Percentiles rank a stretch among this genome's conserved stretches.
Conservation (phyloP, 2,888 invertebrate species). For the Muschampia plurimacula region DNA sequence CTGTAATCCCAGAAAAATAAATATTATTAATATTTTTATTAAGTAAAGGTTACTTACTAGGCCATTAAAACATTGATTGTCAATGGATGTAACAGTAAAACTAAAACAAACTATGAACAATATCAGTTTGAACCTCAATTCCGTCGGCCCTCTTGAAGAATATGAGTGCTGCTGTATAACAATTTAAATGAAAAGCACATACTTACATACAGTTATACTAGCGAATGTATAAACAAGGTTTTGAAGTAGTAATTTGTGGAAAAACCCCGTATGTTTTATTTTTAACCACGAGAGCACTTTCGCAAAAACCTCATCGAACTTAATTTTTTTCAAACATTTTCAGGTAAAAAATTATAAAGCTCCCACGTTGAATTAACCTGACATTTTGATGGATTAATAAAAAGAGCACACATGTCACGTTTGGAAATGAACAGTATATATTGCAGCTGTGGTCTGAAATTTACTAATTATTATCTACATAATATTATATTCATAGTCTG, state of each 20-base stretch:
- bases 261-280: constrained; percentile 31
- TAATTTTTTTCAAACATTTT: constrained; percentile 29
- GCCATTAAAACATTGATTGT: too few species aligned
- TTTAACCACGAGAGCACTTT: constrained; percentile 30
- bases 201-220: constrained; percentile 15
- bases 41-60: too few species aligned
- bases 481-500: too few species aligned
- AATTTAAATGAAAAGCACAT: constrained; percentile 18
- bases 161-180: constrained; percentile 18
- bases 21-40: too few species aligned
- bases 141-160: neutral
- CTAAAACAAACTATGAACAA: neutral
- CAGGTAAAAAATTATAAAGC: constrained; percentile 24
- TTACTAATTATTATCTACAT: too few species aligned
- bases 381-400: constrained; percentile 36
- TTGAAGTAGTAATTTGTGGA: constrained; percentile 36
- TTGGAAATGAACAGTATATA: constrained; percentile 1
- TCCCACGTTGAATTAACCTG: constrained; percentile 12
- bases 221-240: constrained; percentile 29
- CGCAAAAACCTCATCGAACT: constrained; percentile 35
- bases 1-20: too few species aligned
- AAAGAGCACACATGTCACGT: constrained; percentile 1
- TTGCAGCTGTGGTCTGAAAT: constrained; percentile 3
- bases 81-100: too few species aligned
- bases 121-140: neutral